Conservation (phyloP, 1,140 invertebrate species). For the Nasonia vitripennis region DNA sequence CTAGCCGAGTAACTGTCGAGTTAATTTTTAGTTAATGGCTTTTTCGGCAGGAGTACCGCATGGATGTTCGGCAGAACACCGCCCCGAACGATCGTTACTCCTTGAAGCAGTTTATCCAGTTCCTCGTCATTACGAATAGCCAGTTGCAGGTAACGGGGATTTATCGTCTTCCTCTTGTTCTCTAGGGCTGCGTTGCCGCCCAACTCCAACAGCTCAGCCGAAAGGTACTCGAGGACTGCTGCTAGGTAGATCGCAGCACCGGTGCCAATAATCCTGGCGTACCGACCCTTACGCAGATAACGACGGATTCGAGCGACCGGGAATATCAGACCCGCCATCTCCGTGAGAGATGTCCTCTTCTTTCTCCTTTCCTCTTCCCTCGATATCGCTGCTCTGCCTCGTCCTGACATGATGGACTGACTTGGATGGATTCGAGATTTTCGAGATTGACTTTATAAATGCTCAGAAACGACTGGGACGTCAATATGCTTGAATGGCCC, state of each 20-base stretch:
- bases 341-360: neutral
- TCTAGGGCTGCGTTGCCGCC: slow-evolving; percentile 14
- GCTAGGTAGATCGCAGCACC: slow-evolving; percentile 38
- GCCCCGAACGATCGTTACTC: slow-evolving; percentile 83
- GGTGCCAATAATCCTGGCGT: slow-evolving; percentile 21
- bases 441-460: too few relatives aligned
- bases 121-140: slow-evolving; percentile 86
- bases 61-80: slow-evolving; percentile 84
- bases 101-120: slow-evolving; percentile 81
- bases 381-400: neutral
- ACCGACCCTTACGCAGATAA: slow-evolving; percentile 14
- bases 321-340: slow-evolving; percentile 31
- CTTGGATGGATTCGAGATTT: too few relatives aligned
- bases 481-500: too few relatives aligned
- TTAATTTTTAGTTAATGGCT: neutral
- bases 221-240: slow-evolving; percentile 47
- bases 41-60: slow-evolving; percentile 80
- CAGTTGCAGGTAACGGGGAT: slow-evolving; percentile 82
- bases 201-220: slow-evolving; percentile 42
- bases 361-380: neutral
- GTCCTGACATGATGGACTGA: slow-evolving; percentile 37
- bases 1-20: too few relatives aligned
- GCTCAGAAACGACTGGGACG: too few relatives aligned
- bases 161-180: slow-evolving; percentile 74
- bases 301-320: neutral